Evolutionary conservation across 2,888 invertebrate species (phyloP), one percentile per base, ranked within the genome.

Genomic region (Cerceris ruficornis): DNA sequence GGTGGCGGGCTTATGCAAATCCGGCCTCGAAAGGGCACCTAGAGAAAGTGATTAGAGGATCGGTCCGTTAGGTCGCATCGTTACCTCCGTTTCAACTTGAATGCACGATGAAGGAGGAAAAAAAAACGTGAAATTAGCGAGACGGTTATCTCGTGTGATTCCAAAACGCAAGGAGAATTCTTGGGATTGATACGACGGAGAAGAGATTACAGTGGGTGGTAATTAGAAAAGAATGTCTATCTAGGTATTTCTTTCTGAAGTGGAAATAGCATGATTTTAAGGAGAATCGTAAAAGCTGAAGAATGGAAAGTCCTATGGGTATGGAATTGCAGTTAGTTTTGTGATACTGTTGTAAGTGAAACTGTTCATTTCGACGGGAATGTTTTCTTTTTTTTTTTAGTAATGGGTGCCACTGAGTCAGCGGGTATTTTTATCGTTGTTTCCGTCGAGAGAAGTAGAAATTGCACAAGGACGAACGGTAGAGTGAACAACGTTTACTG

Each of bases 11-110:
- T 88, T 88, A 91, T 91, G 91, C 88, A 91, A 91, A 91, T 90
- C 86, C 68, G 77, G 66, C 54, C 77, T 76, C 79, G 82, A 88
- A 88, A 89, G 88, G 87, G 86, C 87, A 86, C 72, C 77, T 77
- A 85, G 86, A 83, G 88, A 88, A 88, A 89, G 87, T 86, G 89
- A 91, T 90, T 87, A 83, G 86, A 76, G 81, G 85, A 90, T 90
- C 80, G 86, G 83, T 73, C 78, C 83, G 83, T 88, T 85, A 82
- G 75, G 80, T 85, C 83, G 77, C 77, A 28, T 65, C 28, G 54
- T 57, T 50, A 55, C 55, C 55, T 17, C 13, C 55, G 55, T 17
- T 55, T 55, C 52, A n/a, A 13, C 52, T 7, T 11, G 46, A 11
- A 1, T 54, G 0, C 5, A 46, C 11, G 8, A 14, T 7, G 54